Evolutionary conservation across 2,113 vertebrate genomes (phyloP), one percentile per base, ranked within the genome.

Genomic region (Dipodomys ordii): DNA sequence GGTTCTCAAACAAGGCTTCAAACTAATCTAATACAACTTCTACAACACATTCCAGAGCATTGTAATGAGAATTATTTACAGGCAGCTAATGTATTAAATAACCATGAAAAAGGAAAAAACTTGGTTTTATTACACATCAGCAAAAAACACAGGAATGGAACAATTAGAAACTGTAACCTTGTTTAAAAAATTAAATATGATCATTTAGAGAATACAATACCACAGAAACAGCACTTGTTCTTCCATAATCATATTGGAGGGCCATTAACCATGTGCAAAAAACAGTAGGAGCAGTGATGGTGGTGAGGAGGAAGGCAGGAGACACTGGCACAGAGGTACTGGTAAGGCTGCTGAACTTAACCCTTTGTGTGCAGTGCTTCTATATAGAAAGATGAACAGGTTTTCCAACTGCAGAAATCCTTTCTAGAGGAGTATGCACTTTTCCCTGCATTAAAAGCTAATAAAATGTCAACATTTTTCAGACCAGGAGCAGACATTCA

Each of bases 1-100:
- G 94, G 79, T 95, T 98, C 98, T 96, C 96, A 98, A 98, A 98
- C 98, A 98, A 98, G 97, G 97, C 93, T 98, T 98, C 96, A 96
- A 98, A 98, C 97, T 86, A 97, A 98, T 96, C 98, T 97, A 98
- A 91, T 97, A 98, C 98, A 98, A 98, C 94, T 97, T 98, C 98
- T 98, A 98, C 98, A 98, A 97, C 98, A 98, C 98, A 97, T 98
- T 98, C 97, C 98, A 98, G 98, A 98, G 98, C 98, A 98, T 97
- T 97, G 7, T 97, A 98, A 98, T 98, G 98, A 97, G 98, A 97
- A 98, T 97, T 98, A 98, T 98, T 98, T 98, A 98, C 98, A 98
- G 95, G 98, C 97, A 98, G 97, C 97, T 98, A 97, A 98, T 74
- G 95, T 97, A 97, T 98, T 98, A 98, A 98, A 98, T 98, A 98